Conservation (phyloP, 2,888 invertebrate species). For the Cryptosula pallasiana region DNA sequence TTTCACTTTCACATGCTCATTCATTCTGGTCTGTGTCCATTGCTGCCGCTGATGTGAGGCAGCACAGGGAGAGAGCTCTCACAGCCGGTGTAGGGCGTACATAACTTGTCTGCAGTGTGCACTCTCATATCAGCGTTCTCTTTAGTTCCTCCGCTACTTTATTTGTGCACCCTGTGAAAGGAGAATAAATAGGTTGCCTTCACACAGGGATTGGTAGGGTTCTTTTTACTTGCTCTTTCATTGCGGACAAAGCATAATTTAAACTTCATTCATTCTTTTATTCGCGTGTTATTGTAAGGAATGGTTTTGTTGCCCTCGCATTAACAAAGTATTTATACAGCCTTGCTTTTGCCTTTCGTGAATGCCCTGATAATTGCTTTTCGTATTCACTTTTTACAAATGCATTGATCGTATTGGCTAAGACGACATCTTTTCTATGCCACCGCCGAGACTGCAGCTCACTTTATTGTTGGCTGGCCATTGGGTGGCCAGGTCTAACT, state of each 20-base stretch:
- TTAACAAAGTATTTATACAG: background rate
- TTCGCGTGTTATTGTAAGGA: background rate
- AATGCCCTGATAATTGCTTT: slow-evolving; percentile 21
- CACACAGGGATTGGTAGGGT: background rate
- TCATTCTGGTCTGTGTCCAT: no score
- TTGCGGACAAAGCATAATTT: background rate
- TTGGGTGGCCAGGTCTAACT: no score
- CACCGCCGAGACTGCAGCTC: background rate
- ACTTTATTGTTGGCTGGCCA: background rate
- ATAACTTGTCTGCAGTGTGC: no score
- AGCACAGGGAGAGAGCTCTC: no score
- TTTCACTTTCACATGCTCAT: no score
- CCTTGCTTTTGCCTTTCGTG: background rate
- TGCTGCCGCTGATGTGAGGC: no score
- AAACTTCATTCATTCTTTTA: background rate
- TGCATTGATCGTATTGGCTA: slow-evolving; percentile 14
- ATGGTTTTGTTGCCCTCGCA: background rate
- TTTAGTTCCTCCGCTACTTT: no score
- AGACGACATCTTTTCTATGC: background rate
- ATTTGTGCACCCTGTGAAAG: no score
- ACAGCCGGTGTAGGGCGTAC: no score
- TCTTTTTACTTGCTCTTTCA: background rate
- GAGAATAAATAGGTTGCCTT: background rate
- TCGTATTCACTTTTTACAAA: background rate
- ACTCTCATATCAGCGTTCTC: no score